Percentiles rank a stretch among this genome's conserved stretches.
Evolutionary conservation across 2,888 invertebrate genomes (phyloP).

Genomic region (Troides oblongomaculatus): DNA sequence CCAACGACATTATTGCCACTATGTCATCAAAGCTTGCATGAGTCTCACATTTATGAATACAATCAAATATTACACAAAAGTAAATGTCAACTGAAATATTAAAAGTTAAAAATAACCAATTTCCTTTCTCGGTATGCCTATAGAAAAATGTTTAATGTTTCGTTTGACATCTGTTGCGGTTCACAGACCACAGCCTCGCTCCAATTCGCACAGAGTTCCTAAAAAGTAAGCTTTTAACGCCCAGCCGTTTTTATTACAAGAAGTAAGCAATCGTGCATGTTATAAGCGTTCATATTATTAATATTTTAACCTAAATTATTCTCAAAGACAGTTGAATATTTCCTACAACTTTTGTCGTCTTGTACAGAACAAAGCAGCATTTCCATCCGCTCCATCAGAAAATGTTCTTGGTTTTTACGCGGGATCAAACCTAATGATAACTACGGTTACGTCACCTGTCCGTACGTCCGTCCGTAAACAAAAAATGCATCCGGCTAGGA

Average conservation of each 20-base stretch:
- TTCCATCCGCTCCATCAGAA: slow-evolving; percentile 7
- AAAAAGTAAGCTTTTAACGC: slow-evolving; percentile 35
- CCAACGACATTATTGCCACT: slow-evolving; percentile 1
- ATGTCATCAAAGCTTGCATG: slow-evolving; percentile 14
- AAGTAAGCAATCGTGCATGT: slow-evolving; percentile 29
- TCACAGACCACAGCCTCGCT: slow-evolving; percentile 41
- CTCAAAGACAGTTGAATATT: neutral
- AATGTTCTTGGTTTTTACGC: slow-evolving; percentile 23
- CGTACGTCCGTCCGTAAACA: slow-evolving; percentile 50
- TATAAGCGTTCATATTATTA: neutral
- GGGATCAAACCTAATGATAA: slow-evolving; percentile 48
- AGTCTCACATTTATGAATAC: slow-evolving; percentile 6
- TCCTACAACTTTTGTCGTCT: neutral
- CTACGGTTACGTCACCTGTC: slow-evolving; percentile 60
- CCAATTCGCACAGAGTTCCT: slow-evolving; percentile 41
- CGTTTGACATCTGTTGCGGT: slow-evolving; percentile 36
- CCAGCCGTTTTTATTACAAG: slow-evolving; percentile 33
- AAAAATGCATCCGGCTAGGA: slow-evolving; percentile 69
- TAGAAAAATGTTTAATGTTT: slow-evolving; percentile 15
- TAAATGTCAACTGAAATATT: neutral
- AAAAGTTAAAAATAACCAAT: neutral
- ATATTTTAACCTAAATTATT: neutral
- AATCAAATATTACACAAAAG: slow-evolving; percentile 1
- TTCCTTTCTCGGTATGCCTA: slow-evolving; percentile 9
- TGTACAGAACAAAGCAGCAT: slow-evolving; percentile 8